These are phyloP conservation scores for Aspidoscelis tigris DNA, from an alignment of 2,113 vertebrate genomes.

Conservation along the genomic window DNA sequence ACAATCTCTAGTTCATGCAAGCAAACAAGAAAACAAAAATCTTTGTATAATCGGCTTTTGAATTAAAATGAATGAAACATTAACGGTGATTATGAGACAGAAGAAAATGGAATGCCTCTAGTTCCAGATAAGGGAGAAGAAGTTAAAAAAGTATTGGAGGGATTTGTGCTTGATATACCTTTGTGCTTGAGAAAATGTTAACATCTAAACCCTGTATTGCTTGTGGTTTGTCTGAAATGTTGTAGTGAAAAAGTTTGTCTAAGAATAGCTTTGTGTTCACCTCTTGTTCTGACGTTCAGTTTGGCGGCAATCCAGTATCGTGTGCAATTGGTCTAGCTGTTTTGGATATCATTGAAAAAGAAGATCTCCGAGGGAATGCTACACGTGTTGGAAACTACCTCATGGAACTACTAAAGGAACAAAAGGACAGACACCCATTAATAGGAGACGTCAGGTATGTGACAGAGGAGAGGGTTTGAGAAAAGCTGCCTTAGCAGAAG, in stretches of 20 bases:
- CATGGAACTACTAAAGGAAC: slow-evolving; percentile 77
- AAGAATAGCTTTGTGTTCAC: neutral
- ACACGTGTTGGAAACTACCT: slow-evolving; percentile 85
- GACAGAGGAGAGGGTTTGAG: too few species aligned
- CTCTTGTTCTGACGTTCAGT: slow-evolving; percentile 73
- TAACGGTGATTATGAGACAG: neutral
- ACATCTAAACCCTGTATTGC: neutral
- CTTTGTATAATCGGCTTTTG: neutral
- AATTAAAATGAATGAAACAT: neutral
- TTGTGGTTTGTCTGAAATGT: neutral
- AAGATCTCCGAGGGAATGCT: slow-evolving; percentile 91
- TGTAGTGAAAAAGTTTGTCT: neutral
- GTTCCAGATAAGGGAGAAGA: neutral
- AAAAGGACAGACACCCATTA: slow-evolving; percentile 87
- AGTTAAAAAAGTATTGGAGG: neutral
- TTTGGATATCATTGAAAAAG: slow-evolving; percentile 88
- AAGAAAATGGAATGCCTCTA: neutral
- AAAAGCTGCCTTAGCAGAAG: too few species aligned
- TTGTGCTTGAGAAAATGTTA: neutral
- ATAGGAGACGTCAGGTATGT: slow-evolving; percentile 90
- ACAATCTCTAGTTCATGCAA: neutral
- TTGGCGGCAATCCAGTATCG: slow-evolving; percentile 96
- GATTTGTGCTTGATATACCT: neutral
- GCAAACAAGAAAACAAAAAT: neutral
- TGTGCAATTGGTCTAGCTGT: slow-evolving; percentile 94